Conservation (phyloP, 2,113 vertebrate species). For the Corythornis vintsioides region DNA sequence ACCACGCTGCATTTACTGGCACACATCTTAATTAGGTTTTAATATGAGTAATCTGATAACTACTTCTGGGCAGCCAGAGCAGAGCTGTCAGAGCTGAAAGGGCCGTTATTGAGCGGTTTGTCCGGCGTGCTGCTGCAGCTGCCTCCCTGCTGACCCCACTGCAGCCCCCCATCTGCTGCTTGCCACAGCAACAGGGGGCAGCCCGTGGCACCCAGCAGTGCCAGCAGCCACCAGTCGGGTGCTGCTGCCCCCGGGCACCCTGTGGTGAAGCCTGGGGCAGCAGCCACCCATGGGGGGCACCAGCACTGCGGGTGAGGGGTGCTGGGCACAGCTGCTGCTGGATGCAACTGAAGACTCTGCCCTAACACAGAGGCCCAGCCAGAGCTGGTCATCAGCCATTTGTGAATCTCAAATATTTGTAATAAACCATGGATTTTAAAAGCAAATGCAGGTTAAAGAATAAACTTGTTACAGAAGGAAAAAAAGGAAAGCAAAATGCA, state of each 20-base stretch:
- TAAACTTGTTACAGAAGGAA: neutral
- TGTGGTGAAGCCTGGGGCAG: neutral
- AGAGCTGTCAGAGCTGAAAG: slow-evolving; percentile 73
- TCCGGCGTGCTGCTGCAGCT: neutral
- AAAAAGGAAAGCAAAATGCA: neutral
- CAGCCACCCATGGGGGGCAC: neutral
- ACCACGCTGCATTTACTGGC: slow-evolving; percentile 84
- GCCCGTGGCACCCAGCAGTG: slow-evolving; percentile 39
- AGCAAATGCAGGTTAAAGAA: neutral
- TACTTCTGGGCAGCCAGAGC: slow-evolving; percentile 72
- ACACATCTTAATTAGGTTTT: slow-evolving; percentile 93
- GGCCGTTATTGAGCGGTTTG: slow-evolving; percentile 72
- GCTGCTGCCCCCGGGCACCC: slow-evolving; percentile 9
- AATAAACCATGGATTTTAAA: neutral
- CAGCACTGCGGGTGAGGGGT: accelerated
- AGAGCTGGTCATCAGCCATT: neutral
- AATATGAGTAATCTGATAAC: slow-evolving; percentile 89
- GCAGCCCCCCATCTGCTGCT: slow-evolving; percentile 93
- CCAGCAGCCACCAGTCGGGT: neutral
- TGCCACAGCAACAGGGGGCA: slow-evolving; percentile 77
- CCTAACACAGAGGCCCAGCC: neutral
- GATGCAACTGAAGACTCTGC: neutral
- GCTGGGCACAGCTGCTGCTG: neutral
- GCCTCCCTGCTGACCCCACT: slow-evolving; percentile 82
- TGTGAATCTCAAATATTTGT: neutral